A percentile compares a stretch with the other conserved stretches of the same genome.
Evolutionary conservation across 2,888 invertebrate species (phyloP).

Genomic region (Drosophila paramelanica): DNA sequence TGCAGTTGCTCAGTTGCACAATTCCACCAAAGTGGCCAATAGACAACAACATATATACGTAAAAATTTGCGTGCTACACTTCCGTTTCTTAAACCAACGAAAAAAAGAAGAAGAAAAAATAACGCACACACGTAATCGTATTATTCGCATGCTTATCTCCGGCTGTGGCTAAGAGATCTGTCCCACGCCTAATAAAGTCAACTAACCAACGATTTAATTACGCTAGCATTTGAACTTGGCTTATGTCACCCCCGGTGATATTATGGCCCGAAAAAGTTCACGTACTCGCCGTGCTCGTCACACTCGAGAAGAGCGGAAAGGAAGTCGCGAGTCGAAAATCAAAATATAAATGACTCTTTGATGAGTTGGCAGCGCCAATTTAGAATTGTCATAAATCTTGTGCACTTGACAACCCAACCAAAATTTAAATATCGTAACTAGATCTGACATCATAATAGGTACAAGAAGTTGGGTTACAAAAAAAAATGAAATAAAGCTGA

Average conservation of each 20-base stretch:
- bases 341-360: slow-evolving; percentile 69
- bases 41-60: slow-evolving; percentile 20
- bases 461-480: no score
- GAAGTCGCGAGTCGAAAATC: slow-evolving; percentile 64
- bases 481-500: no score
- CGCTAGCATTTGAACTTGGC: slow-evolving; percentile 70
- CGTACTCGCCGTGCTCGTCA: slow-evolving; percentile 66
- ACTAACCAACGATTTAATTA: slow-evolving; percentile 51
- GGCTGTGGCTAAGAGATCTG: slow-evolving; percentile 56
- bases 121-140: slow-evolving; percentile 16
- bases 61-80: slow-evolving; percentile 36
- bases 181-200: slow-evolving; percentile 70
- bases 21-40: slow-evolving; percentile 41
- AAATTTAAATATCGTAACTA: slow-evolving; percentile 13
- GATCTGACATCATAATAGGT: slow-evolving; percentile 43
- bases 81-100: slow-evolving; percentile 48
- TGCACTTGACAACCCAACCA: slow-evolving; percentile 56
- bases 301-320: slow-evolving; percentile 70
- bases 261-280: slow-evolving; percentile 50
- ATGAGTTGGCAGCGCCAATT: slow-evolving; percentile 60
- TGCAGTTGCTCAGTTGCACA: slow-evolving; percentile 71
- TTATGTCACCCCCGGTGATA: slow-evolving; percentile 71
- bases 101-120: neutral
- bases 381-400: slow-evolving; percentile 65
- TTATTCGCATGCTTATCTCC: slow-evolving; percentile 42